Conservation (phyloP, 2,888 invertebrate genomes). For the Andrena minutula region DNA sequence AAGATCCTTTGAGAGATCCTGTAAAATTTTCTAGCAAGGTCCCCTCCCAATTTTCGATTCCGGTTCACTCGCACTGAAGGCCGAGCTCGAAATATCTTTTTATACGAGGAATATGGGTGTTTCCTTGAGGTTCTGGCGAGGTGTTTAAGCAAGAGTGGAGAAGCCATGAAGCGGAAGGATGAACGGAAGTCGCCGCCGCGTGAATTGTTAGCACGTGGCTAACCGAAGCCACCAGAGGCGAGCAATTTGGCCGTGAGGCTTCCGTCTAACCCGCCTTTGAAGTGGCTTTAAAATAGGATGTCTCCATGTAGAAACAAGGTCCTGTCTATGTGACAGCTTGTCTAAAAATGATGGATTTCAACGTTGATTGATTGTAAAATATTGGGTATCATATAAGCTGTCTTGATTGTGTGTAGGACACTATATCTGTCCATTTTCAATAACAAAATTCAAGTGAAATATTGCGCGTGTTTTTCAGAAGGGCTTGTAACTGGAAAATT, state of each 20-base stretch:
- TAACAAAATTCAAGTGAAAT: neutral
- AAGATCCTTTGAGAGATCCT: too few relatives aligned
- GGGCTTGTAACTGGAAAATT: too few relatives aligned
- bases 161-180: conserved; percentile 17
- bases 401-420: too few relatives aligned
- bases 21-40: too few relatives aligned
- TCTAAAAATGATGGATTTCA: neutral
- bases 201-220: conserved; percentile 54
- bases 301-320: conserved; percentile 1
- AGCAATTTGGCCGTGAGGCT: conserved; percentile 42
- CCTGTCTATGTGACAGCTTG: neutral
- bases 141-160: conserved; percentile 7
- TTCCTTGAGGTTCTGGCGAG: neutral
- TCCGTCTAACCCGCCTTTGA: conserved; percentile 38
- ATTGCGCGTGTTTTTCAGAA: neutral
- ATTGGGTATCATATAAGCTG: too few relatives aligned
- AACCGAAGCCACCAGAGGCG: conserved; percentile 41
- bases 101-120: neutral
- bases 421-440: neutral
- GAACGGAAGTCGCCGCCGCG: conserved; percentile 36
- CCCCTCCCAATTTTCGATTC: too few relatives aligned
- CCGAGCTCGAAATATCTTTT: too few relatives aligned
- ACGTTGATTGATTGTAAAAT: neutral
- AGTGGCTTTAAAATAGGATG: conserved; percentile 28
- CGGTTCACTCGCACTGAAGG: too few relatives aligned